These are phyloP conservation scores for Adela reaumurella DNA, from an alignment of 2,888 invertebrate genomes.

Conservation along the genomic window DNA sequence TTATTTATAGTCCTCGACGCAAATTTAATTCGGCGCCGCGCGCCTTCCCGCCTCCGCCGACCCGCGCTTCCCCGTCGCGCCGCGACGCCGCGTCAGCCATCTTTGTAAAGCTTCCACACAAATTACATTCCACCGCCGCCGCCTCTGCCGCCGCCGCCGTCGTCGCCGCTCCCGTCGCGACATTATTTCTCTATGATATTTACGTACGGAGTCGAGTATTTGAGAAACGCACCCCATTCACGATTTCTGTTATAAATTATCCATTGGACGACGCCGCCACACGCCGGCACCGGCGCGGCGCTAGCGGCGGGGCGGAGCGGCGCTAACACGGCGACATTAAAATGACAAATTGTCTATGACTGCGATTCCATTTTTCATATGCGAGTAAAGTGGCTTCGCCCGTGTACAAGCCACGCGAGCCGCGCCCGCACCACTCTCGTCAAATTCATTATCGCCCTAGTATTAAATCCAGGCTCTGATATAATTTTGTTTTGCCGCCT, in stretches of 20 bases:
- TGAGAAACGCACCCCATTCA: background rate
- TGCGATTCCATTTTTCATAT: slow-evolving; percentile 38
- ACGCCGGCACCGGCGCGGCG: background rate
- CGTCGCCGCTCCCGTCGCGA: background rate
- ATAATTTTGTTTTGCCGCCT: background rate
- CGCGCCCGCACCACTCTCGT: too few relatives aligned
- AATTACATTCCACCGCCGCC: background rate
- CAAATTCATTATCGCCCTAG: background rate
- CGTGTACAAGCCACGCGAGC: background rate
- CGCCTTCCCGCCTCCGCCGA: background rate
- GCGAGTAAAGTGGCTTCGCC: slow-evolving; percentile 2
- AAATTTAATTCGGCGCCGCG: background rate
- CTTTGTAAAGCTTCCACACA: background rate
- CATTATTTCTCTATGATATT: background rate
- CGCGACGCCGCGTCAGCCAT: background rate
- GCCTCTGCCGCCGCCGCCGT: background rate
- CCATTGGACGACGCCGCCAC: background rate
- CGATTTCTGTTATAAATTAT: background rate
- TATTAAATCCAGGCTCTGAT: background rate
- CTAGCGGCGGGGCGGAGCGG: slow-evolving; percentile 11
- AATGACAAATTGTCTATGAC: slow-evolving; percentile 42
- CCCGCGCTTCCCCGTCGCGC: background rate
- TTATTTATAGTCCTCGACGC: background rate
- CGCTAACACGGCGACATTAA: slow-evolving; percentile 37
- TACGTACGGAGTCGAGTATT: background rate